phyloP scores from a whole-genome alignment of 2,797 vertebrate genomes.

The Enteromius radiatus region DNA sequence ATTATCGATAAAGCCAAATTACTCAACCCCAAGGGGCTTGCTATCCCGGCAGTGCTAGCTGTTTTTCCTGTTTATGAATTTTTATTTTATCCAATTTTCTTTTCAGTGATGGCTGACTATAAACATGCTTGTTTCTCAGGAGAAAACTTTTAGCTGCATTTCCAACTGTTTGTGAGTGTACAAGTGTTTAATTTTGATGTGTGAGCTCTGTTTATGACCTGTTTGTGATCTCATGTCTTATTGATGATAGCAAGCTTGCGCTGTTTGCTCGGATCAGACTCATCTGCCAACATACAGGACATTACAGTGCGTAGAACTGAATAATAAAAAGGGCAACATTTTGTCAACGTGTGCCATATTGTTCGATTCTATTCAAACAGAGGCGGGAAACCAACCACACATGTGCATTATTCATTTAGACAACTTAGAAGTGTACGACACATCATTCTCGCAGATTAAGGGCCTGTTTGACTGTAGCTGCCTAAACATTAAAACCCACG shows the following conservation, averaged over 20 bases:
- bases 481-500: constrained; percentile 49
- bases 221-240: constrained; percentile 77
- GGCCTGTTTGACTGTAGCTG: constrained; percentile 55
- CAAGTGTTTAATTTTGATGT: constrained; percentile 14
- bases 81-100: constrained; percentile 55
- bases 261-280: constrained; percentile 72
- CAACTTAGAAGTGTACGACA: constrained; percentile 42
- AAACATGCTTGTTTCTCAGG: background rate
- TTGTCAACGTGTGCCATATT: constrained; percentile 62
- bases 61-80: constrained; percentile 60
- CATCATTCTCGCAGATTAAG: constrained; percentile 51
- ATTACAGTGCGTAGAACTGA: constrained; percentile 62
- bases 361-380: constrained; percentile 61
- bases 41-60: constrained; percentile 46
- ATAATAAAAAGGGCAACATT: constrained; percentile 66
- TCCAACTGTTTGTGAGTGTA: background rate
- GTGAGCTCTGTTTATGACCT: constrained; percentile 34
- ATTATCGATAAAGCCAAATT: constrained; percentile 66
- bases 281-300: constrained; percentile 73
- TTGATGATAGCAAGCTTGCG: constrained; percentile 71
- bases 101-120: constrained; percentile 31
- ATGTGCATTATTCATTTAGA: constrained; percentile 65
- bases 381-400: constrained; percentile 56
- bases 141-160: constrained; percentile 59
- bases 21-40: constrained; percentile 43